Evolutionary conservation across 2,888 invertebrate species (phyloP).

Genomic region (Harmothoe impar): DNA sequence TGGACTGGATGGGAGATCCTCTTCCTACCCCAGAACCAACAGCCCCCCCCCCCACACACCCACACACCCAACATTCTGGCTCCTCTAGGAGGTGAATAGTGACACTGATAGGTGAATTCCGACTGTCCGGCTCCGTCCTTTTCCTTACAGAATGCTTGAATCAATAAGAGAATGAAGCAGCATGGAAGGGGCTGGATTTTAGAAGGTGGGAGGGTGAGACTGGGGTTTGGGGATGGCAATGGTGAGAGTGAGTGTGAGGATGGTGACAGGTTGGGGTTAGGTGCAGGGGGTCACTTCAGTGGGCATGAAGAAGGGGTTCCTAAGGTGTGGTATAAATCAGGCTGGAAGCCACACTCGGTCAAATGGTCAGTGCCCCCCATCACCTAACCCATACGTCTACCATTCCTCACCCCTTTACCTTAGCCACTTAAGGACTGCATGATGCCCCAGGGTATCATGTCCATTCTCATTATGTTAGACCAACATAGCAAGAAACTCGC

Average conservation of each 20-base stretch:
- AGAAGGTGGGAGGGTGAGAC: not conserved
- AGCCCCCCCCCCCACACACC: too few relatives aligned
- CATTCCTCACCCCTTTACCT: not conserved
- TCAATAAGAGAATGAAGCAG: not conserved
- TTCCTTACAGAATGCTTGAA: conserved; percentile 13
- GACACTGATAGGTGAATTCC: conserved; percentile 27
- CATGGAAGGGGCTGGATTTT: not conserved
- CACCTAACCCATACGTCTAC: not conserved
- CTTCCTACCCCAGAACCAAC: not conserved
- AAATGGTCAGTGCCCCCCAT: not conserved
- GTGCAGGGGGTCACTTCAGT: not conserved
- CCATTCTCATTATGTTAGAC: too few relatives aligned
- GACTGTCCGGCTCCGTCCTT: conserved; percentile 25
- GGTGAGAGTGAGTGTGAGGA: not conserved
- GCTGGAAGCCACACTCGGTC: not conserved
- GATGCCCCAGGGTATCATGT: too few relatives aligned
- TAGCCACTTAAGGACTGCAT: too few relatives aligned
- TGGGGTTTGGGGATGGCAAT: not conserved
- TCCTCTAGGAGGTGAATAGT: not conserved
- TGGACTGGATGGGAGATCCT: not conserved
- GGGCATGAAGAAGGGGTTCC: not conserved
- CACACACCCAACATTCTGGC: not conserved
- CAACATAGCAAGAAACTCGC: too few relatives aligned
- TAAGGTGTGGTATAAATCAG: not conserved
- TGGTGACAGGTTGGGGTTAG: not conserved